phyloP scores from a whole-genome alignment of 2,797 vertebrate species.

The Lagocephalus sceleratus region DNA sequence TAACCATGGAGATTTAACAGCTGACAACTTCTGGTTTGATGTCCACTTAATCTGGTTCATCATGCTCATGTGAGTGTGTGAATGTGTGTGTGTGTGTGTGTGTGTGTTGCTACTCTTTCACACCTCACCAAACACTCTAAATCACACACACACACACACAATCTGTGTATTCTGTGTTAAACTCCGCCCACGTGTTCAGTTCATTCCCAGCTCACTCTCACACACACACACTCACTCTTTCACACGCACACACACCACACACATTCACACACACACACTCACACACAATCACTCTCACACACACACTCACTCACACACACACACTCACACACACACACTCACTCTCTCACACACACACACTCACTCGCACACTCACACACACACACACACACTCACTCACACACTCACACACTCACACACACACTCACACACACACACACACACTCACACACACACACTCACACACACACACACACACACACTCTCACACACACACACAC shows the following conservation, averaged over 20 bases:
- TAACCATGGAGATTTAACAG: slow-evolving; percentile 42
- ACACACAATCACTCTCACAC: no score
- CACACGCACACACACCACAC: neutral
- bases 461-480: no score
- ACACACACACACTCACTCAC: neutral
- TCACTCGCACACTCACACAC: no score
- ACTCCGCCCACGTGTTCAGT: slow-evolving; percentile 8
- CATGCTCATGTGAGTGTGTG: neutral
- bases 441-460: no score
- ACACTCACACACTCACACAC: no score
- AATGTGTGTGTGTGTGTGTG: neutral
- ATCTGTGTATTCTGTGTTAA: slow-evolving; percentile 16
- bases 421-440: no score
- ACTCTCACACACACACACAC: neutral
- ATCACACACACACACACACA: slow-evolving; percentile 13
- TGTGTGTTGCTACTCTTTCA: neutral
- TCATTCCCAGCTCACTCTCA: neutral
- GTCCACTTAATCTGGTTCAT: slow-evolving; percentile 44
- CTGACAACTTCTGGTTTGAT: slow-evolving; percentile 30
- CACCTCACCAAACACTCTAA: slow-evolving; percentile 22
- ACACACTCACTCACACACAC: no score
- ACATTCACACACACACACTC: neutral
- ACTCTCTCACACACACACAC: slow-evolving; percentile 11
- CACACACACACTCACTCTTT: neutral
- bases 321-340: slow-evolving; percentile 2